Base-by-base conservation (phyloP, 2,113 vertebrate species). In the Cathartes aura region DNA sequence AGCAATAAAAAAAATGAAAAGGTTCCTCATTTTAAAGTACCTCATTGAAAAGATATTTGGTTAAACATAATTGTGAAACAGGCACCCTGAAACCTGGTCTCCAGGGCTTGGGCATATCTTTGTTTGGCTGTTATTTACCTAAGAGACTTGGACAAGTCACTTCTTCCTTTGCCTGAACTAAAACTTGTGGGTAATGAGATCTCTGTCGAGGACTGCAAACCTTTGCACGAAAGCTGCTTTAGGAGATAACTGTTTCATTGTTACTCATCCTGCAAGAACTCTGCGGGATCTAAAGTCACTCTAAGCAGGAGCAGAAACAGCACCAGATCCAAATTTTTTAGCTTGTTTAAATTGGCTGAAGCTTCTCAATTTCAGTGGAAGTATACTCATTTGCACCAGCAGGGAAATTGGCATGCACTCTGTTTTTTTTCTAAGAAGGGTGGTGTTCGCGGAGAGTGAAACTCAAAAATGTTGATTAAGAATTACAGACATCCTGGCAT, bases 271-370 rank as follows among this genome's bases (percentile, higher is more conserved):
- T 14, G 7, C 42, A 82, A 75, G 79, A 82, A 22, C 53, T 63
- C 36, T 38, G 30, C 1, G 4, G 47, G 42, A 64, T 81, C 63
- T 81, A 47, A 74, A 87, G 20, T 23, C 6, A 18, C 55, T 56
- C 26, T 20, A 36, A 87, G 79, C 64, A 8, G 42, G 62, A 95
- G 58, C 60, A 90, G 62, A 80, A 93, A 21, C 62, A 63, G 67
- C n/a, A 55, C 38, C 34, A 81, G 50, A 81, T 80, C 56, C 5
- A 38, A 23, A 27, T 27, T 71, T 76, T 90, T 70, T 15, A 78
- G 67, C 63, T 78, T 90, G 67, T 97, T 94, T 86, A 32, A 74
- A 67, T 71, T 92, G 92, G 90, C 92, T 47, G 45, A 83, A 90
- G 42, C 21, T 0, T 78, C 75, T 94, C 5, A 0, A 5, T 73